phyloP scores from a whole-genome alignment of 2,888 invertebrate species.

The Mimumesa dahlbomi region DNA sequence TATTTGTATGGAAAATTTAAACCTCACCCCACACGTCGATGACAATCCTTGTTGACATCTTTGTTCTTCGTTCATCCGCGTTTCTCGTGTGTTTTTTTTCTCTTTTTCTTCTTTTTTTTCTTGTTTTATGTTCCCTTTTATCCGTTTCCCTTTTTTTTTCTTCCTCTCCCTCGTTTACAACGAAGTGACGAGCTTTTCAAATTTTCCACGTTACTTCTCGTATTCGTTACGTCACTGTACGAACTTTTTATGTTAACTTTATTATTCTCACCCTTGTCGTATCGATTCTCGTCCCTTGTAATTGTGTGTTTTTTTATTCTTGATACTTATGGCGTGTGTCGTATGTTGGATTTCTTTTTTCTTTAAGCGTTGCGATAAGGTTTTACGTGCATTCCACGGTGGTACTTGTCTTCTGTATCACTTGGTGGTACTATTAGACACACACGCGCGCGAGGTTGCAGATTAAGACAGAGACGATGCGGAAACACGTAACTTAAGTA shows the following conservation, averaged over 20 bases:
- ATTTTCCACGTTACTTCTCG: no score
- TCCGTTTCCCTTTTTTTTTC: background rate
- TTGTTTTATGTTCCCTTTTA: background rate
- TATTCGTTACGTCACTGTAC: no score
- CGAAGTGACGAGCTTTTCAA: no score
- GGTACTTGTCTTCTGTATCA: background rate
- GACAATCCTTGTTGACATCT: conserved; percentile 1
- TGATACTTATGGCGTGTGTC: no score
- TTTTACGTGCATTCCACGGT: background rate
- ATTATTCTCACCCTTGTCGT: no score
- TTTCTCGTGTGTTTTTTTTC: background rate
- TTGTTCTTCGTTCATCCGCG: background rate
- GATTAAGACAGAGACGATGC: background rate
- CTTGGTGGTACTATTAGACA: conserved; percentile 3
- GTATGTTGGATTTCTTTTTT: no score
- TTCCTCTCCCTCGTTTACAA: background rate
- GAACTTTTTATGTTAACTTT: no score
- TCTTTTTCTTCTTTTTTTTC: conserved; percentile 12
- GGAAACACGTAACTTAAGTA: conserved; percentile 30
- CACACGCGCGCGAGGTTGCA: background rate
- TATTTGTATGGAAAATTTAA: background rate
- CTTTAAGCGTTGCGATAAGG: background rate
- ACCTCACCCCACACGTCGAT: background rate
- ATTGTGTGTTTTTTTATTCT: no score
- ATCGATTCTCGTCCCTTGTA: no score